Evolutionary conservation across 2,113 vertebrate genomes (phyloP).

Genomic region (Connochaetes taurinus): DNA sequence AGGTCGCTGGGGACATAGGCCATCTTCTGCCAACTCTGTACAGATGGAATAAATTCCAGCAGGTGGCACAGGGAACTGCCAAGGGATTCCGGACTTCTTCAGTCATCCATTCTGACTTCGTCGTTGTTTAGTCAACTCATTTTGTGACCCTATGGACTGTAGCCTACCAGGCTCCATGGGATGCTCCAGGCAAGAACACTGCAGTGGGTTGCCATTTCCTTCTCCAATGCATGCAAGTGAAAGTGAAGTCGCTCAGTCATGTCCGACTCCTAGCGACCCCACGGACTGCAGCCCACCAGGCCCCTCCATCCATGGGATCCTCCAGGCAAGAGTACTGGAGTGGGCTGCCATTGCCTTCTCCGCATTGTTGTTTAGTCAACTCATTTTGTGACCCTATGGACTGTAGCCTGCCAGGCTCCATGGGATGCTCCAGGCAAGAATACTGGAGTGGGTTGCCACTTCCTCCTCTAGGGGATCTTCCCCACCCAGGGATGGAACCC

Average conservation of each 20-base stretch:
- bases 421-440: neutral
- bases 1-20: neutral
- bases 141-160: neutral
- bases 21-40: neutral
- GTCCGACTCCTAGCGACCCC: too few species aligned
- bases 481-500: neutral
- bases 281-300: too few species aligned
- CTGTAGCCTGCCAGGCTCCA: neutral
- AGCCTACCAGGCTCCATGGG: neutral
- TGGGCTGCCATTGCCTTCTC: too few species aligned
- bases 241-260: too few species aligned
- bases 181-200: neutral
- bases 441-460: neutral
- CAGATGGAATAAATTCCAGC: neutral
- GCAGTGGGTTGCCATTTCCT: neutral
- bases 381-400: neutral
- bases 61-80: neutral
- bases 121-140: rapidly evolving
- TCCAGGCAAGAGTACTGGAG: neutral
- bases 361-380: rapidly evolving
- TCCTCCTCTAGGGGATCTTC: neutral
- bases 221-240: too few species aligned
- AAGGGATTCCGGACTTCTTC: neutral
- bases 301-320: neutral
- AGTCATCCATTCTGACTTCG: neutral